Evolutionary conservation across 1,140 invertebrate species (phyloP).

Genomic region (Bombus huntii): DNA sequence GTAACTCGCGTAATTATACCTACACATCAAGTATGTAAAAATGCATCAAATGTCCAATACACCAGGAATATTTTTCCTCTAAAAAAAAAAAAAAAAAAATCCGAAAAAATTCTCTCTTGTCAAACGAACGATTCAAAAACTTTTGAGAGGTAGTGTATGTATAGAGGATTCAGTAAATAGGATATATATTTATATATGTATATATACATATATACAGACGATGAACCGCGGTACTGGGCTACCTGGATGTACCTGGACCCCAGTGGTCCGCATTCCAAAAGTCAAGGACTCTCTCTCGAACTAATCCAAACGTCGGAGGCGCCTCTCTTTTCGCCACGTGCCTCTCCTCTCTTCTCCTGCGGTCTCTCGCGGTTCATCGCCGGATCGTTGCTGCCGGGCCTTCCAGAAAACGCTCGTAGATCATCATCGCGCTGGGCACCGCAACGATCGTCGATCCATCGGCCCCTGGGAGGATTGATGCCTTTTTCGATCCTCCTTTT

Average conservation of each 20-base stretch:
- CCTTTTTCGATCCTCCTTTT: background rate
- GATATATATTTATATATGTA: slow-evolving; percentile 1
- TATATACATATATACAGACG: background rate
- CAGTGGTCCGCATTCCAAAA: slow-evolving; percentile 73
- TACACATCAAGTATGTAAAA: background rate
- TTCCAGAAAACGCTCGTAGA: slow-evolving; percentile 54
- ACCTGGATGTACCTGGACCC: slow-evolving; percentile 63
- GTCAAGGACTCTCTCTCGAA: slow-evolving; percentile 70
- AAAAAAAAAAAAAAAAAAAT: background rate
- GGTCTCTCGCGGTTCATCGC: background rate
- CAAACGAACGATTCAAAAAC: background rate
- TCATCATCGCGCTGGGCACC: slow-evolving; percentile 9
- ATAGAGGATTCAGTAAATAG: background rate
- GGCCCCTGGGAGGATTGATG: background rate
- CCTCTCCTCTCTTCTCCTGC: slow-evolving; percentile 16
- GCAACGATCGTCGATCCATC: background rate
- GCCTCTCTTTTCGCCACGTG: slow-evolving; percentile 48
- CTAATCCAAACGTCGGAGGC: slow-evolving; percentile 59
- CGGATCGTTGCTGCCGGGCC: slow-evolving; percentile 20
- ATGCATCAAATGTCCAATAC: background rate
- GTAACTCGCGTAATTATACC: too few species aligned
- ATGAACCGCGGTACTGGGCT: slow-evolving; percentile 46
- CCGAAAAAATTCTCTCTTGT: background rate
- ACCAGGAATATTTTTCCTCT: background rate
- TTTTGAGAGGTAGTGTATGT: background rate